Evolutionary conservation across 2,113 vertebrate species (phyloP), one percentile per base, ranked within the genome.

Genomic region (Anolis sagrei): DNA sequence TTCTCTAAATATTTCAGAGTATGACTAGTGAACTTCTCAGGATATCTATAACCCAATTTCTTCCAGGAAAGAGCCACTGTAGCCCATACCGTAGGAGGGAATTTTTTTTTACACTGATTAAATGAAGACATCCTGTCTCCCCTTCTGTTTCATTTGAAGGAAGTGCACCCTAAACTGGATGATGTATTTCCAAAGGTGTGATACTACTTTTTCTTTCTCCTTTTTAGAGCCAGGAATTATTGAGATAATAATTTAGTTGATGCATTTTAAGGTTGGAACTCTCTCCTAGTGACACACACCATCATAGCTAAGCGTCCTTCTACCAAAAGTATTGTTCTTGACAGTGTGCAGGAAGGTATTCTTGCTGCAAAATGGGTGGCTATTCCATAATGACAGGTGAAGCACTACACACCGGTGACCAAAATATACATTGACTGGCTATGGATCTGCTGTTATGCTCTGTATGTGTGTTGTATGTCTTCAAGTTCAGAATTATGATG

Each of bases 11-110:
- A 91, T 89, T 95, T 96, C 91, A 86, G 84, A 94, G 92, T 92
- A 89, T 93, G 96, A 95, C 95, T 96, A 94, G 94, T 95, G 94
- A 88, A 64, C 92, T 97, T 97, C 96, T 95, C 97, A 97, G 94
- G 95, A 93, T 92, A 94, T 92, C 84, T 84, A 79, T 82, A 92
- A 86, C 81, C 81, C 87, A 87, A 86, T 84, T 89, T 84, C 85
- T 94, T 94, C 93, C 93, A 91, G 94, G 94, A 96, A 94, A 81
- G 86, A 86, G 90, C 77, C 91, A 58, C 84, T 82, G 88, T 88
- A 82, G 89, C 48, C 82, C 58, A 87, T 72, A 85, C 34, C 39
- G 73, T 44, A 14, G 79, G 66, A 36, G 51, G 77, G 27, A 92
- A 81, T 0, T 2, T 6, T 0, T 58, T 76, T 64, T 51, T 70